phyloP scores from a whole-genome alignment of 2,113 vertebrate species.

The Varanus komodoensis region DNA sequence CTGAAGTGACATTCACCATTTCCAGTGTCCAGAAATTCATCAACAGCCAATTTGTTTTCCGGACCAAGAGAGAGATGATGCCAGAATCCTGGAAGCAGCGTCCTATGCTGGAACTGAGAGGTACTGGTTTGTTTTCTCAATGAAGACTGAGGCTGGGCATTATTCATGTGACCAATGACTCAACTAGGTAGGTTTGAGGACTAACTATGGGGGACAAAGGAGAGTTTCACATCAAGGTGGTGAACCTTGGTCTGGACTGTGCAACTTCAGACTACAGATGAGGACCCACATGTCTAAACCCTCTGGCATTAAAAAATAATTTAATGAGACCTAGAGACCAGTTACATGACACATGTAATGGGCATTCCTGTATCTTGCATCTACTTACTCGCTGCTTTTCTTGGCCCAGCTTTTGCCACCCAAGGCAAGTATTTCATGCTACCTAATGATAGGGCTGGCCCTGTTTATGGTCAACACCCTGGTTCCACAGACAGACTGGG shows the following conservation, averaged over 20 bases:
- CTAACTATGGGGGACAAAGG: background rate
- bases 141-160: background rate
- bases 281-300: background rate
- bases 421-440: no score
- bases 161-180: conserved; percentile 11
- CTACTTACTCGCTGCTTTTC: no score
- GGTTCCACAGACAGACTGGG: background rate
- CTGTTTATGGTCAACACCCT: background rate
- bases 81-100: conserved; percentile 75
- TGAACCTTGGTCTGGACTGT: no score
- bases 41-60: conserved; percentile 82
- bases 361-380: no score
- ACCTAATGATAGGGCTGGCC: background rate
- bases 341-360: no score
- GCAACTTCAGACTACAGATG: background rate
- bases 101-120: conserved; percentile 79
- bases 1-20: conserved; percentile 78
- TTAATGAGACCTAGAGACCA: no score
- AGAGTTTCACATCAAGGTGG: background rate
- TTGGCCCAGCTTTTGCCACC: no score
- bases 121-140: conserved; percentile 59
- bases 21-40: conserved; percentile 79
- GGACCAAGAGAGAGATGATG: conserved; percentile 77
- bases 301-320: no score
- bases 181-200: conserved; percentile 6